Evolutionary conservation across 2,113 vertebrate species (phyloP).

Genomic region (Sterrhoptilus dennistouni): DNA sequence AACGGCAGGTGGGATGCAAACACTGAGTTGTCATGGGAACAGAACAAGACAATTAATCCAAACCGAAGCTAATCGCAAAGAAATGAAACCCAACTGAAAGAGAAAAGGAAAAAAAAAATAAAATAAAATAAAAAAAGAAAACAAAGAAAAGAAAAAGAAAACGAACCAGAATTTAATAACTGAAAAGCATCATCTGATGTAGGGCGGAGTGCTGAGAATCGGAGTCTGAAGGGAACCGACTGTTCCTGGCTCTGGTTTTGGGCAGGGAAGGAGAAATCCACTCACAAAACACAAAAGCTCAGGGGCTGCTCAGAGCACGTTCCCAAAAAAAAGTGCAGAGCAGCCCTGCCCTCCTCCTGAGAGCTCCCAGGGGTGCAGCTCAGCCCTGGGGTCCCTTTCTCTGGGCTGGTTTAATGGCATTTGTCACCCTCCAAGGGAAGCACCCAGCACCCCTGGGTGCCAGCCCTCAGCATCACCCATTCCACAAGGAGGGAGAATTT

Average conservation of each 20-base stretch:
- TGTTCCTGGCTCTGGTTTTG: neutral
- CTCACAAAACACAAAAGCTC: slow-evolving; percentile 73
- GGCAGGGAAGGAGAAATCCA: slow-evolving; percentile 11
- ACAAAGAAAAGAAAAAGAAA: neutral
- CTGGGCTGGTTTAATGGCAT: neutral
- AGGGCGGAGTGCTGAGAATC: slow-evolving; percentile 73
- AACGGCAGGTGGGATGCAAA: slow-evolving; percentile 70
- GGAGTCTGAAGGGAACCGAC: slow-evolving; percentile 74
- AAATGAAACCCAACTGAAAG: slow-evolving; percentile 61
- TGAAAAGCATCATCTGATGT: slow-evolving; percentile 61
- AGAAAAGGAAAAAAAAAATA: neutral
- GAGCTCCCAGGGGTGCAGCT: neutral
- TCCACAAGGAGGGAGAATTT: neutral
- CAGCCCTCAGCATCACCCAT: fast-evolving
- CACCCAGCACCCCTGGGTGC: neutral
- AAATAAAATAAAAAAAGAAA: neutral
- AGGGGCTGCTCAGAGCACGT: neutral
- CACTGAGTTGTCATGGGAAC: slow-evolving; percentile 79
- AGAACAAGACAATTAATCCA: slow-evolving; percentile 80
- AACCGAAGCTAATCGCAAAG: slow-evolving; percentile 73
- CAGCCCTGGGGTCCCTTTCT: neutral
- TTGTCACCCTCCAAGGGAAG: neutral
- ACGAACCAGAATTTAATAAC: slow-evolving; percentile 41
- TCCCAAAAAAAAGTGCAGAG: neutral
- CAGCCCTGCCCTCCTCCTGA: neutral